Base-by-base conservation (phyloP, 23 tunicate genomes). In the Diplosoma virens region DNA sequence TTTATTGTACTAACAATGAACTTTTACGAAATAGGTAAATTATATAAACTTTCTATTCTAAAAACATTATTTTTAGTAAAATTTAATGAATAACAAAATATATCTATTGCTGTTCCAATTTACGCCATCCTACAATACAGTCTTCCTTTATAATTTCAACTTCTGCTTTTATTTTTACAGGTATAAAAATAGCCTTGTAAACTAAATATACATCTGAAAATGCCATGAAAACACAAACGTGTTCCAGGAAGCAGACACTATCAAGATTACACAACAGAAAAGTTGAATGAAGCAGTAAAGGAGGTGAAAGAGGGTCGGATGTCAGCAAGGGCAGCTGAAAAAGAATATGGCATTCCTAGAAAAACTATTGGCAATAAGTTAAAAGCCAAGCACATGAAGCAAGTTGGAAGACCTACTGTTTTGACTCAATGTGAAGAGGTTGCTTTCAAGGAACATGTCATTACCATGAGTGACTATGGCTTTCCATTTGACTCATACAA, bases 401-500 rank as follows among this genome's bases (percentile, higher is more conserved):
- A 20, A 11, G 63, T 55, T 55, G 63, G 63, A 55, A 22, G 63
- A 25, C 63, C 63, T 55, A 16, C 63, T 55, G 63, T 14, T 7
- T 41, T 41, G 14, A 7, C 50, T 41, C 9, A 41, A 14, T 14
- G 14, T 7, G 35, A 61, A 29, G 69, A 61, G 30, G 17, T 61
- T 27, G 7, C 17, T 27, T 27, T 61, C 69, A 61, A 61, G 21
- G 35, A 61, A 22, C 69, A 61, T 61, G 69, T 29, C 35, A 5
- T 61, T 61, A 35, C 69, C 28, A 61, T 61, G 69, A 61, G 35
- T 22, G 69, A 61, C 5, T 61, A 27, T 61, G 69, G 69, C 30
- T 61, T 61, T 61, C 69, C 69, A 27, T 29, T 61, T 11, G 69
- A 61, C 69, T 27, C 69, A 61, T 61, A 61, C n/a, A 35, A 27